phyloP scores from a whole-genome alignment of 2,113 vertebrate species.

The Alligator mississippiensis region DNA sequence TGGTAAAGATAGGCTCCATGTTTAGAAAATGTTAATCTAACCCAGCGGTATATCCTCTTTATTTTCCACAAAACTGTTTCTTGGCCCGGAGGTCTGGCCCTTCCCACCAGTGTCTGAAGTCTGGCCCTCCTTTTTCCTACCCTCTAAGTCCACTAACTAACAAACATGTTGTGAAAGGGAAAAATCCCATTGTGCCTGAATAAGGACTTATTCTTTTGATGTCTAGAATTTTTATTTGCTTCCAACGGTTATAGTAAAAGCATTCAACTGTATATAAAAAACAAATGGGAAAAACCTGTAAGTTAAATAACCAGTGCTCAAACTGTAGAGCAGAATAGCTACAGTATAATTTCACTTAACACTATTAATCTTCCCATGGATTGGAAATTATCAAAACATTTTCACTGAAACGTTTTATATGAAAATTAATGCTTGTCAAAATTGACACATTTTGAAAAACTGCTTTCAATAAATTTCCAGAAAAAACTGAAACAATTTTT shows the following conservation, averaged over 20 bases:
- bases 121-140: not conserved
- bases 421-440: not conserved
- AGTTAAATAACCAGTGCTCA: not conserved
- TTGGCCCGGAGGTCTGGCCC: not conserved
- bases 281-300: not conserved
- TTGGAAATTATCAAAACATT: not conserved
- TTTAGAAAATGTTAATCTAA: not conserved
- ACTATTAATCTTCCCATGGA: not conserved
- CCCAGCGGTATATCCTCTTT: not conserved
- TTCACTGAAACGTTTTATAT: conserved; percentile 4
- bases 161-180: not conserved
- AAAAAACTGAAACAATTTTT: not conserved
- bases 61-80: accelerated
- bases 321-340: not conserved
- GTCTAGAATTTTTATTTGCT: not conserved
- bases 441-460: not conserved
- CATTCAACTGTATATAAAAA: not conserved
- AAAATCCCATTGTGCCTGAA: not conserved
- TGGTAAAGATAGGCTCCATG: not conserved
- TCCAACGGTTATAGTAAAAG: not conserved
- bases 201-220: not conserved
- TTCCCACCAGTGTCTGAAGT: not conserved
- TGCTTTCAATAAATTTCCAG: not conserved
- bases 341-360: not conserved
- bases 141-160: not conserved